Percentiles rank a stretch among this genome's conserved stretches.
Evolutionary conservation across 2,113 vertebrate genomes (phyloP).

Genomic region (Gila orcuttii): DNA sequence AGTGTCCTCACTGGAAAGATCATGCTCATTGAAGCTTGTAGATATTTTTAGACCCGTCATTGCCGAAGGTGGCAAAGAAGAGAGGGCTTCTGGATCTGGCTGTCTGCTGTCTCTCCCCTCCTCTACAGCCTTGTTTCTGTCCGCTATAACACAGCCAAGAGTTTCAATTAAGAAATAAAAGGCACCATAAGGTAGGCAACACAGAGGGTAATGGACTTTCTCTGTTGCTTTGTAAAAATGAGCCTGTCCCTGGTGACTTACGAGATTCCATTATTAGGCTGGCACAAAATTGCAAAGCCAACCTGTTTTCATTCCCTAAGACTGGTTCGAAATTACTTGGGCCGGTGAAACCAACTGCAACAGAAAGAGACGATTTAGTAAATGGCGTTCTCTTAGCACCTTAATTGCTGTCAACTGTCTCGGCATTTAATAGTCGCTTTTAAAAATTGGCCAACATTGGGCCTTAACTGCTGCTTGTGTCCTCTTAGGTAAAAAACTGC

Average conservation of each 20-base stretch:
- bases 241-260: conserved; percentile 64
- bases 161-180: conserved; percentile 73
- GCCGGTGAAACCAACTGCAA: conserved; percentile 43
- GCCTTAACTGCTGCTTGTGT: conserved; percentile 33
- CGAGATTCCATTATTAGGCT: conserved; percentile 74
- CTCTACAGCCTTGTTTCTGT: conserved; percentile 25
- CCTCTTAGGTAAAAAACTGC: neutral
- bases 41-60: conserved; percentile 51
- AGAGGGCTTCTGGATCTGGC: conserved; percentile 47
- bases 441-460: conserved; percentile 36
- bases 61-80: conserved; percentile 43
- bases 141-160: conserved; percentile 60
- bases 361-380: conserved; percentile 44
- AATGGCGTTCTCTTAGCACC: conserved; percentile 50
- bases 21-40: conserved; percentile 46
- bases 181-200: conserved; percentile 67
- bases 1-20: conserved; percentile 50
- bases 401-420: conserved; percentile 57
- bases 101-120: conserved; percentile 49
- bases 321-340: conserved; percentile 70
- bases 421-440: conserved; percentile 45
- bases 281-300: conserved; percentile 54
- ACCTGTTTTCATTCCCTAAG: conserved; percentile 64
- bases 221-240: conserved; percentile 68
- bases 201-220: conserved; percentile 74